Evolutionary conservation across 2,113 vertebrate genomes (phyloP).

Genomic region (Cynoglossus semilaevis): DNA sequence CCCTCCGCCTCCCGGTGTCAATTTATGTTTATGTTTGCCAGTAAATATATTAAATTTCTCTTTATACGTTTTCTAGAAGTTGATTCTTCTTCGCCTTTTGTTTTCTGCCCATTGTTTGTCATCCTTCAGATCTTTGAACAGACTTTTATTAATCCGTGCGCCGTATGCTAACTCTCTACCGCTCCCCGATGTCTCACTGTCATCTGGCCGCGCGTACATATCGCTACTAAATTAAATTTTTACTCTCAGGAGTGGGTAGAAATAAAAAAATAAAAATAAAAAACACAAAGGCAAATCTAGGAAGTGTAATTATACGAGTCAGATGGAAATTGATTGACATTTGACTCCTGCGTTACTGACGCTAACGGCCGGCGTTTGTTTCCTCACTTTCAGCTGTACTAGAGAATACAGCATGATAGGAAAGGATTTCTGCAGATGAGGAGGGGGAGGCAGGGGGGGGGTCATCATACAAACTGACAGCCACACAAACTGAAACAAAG

Average conservation of each 20-base stretch:
- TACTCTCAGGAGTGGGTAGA: conserved; percentile 50
- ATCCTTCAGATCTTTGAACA: conserved; percentile 58
- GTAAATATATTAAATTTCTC: conserved; percentile 77
- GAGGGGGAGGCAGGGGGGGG: not conserved
- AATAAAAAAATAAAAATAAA: too few species aligned
- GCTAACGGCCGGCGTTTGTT: conserved; percentile 36
- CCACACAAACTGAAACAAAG: conserved; percentile 50
- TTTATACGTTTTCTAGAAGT: conserved; percentile 72
- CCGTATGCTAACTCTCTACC: conserved; percentile 49
- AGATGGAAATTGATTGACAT: conserved; percentile 62
- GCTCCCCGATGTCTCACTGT: conserved; percentile 56
- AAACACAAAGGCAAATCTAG: conserved; percentile 47
- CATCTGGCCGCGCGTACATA: conserved; percentile 66
- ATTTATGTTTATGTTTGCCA: conserved; percentile 75
- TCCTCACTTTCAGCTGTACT: conserved; percentile 29
- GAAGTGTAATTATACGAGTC: conserved; percentile 47
- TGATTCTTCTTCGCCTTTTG: conserved; percentile 70
- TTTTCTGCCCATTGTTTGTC: conserved; percentile 59
- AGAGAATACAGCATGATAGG: conserved; percentile 40
- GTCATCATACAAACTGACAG: conserved; percentile 25
- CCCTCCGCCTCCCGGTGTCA: conserved; percentile 67
- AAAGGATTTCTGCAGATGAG: conserved; percentile 37
- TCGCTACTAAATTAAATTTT: conserved; percentile 68
- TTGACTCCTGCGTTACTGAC: conserved; percentile 59
- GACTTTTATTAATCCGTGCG: conserved; percentile 66